These are phyloP conservation scores for Felis chaus DNA, from an alignment of 2,113 vertebrate species.

Conservation along the genomic window DNA sequence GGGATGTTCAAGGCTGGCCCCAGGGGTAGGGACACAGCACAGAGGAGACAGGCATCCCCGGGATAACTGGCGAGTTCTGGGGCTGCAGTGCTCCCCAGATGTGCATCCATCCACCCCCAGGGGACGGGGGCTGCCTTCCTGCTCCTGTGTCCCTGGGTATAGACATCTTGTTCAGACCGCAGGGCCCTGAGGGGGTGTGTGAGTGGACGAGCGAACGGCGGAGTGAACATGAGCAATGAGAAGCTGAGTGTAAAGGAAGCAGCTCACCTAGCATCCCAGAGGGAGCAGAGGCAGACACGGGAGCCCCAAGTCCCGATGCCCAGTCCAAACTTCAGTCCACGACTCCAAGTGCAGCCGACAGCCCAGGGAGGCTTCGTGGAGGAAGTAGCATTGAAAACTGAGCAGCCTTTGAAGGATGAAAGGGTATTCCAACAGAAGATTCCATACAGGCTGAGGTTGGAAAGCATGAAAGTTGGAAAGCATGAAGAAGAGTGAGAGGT, in stretches of 20 bases:
- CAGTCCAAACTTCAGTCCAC: not conserved
- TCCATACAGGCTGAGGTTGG: not conserved
- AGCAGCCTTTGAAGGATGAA: not conserved
- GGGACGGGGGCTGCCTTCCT: too few relatives aligned
- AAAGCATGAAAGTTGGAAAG: not conserved
- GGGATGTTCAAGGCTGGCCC: not conserved
- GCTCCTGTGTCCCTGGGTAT: not conserved
- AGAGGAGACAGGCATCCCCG: not conserved
- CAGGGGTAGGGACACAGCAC: rapidly evolving
- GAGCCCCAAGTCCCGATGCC: rapidly evolving
- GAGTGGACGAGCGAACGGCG: rapidly evolving
- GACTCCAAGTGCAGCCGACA: rapidly evolving
- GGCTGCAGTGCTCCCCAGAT: not conserved
- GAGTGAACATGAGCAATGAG: rapidly evolving
- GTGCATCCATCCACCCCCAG: rapidly evolving
- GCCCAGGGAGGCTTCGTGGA: not conserved
- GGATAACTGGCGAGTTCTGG: not conserved
- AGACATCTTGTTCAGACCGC: rapidly evolving
- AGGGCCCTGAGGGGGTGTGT: not conserved
- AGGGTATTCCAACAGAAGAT: not conserved
- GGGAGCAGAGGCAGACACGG: not conserved
- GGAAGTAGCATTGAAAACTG: not conserved
- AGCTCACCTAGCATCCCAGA: not conserved
- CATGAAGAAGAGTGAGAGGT: not conserved
- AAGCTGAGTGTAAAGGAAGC: too few relatives aligned